Evolutionary conservation across 2,797 vertebrate species (phyloP).

Genomic region (Silurus lanzhouensis): DNA sequence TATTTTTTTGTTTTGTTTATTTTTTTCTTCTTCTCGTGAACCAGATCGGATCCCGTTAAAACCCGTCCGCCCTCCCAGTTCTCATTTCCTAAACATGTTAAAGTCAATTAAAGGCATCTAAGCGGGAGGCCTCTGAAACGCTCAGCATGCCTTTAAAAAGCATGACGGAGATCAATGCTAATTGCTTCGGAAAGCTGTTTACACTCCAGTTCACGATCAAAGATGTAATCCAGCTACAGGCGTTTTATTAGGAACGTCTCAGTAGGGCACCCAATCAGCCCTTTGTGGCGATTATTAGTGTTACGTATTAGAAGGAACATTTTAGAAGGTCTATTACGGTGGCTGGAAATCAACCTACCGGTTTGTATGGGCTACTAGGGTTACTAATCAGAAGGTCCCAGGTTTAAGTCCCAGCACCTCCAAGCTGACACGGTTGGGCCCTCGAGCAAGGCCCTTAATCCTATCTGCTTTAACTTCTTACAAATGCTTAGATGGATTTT

Average conservation of each 20-base stretch:
- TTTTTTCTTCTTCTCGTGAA: background rate
- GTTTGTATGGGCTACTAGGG: no score
- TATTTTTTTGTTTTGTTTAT: background rate
- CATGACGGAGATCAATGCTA: slow-evolving; percentile 9
- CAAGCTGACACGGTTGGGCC: no score
- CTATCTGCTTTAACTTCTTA: no score
- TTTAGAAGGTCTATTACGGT: no score
- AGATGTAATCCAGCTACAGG: background rate
- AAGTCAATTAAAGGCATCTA: slow-evolving; percentile 28
- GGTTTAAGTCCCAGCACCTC: no score
- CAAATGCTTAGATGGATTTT: no score
- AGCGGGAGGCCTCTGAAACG: slow-evolving; percentile 16
- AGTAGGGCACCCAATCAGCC: background rate
- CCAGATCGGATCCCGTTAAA: slow-evolving; percentile 11
- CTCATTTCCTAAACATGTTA: background rate
- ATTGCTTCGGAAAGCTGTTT: slow-evolving; percentile 25
- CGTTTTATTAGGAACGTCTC: slow-evolving; percentile 15
- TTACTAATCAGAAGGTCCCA: no score
- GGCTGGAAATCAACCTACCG: no score
- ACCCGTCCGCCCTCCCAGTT: background rate
- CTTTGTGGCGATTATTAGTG: background rate
- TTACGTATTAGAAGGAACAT: no score
- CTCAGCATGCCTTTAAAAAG: slow-evolving; percentile 18
- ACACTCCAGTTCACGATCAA: background rate
- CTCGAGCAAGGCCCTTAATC: no score